Base-by-base conservation (phyloP, 2,888 invertebrate genomes). In the Meiosimyza platycephala region DNA sequence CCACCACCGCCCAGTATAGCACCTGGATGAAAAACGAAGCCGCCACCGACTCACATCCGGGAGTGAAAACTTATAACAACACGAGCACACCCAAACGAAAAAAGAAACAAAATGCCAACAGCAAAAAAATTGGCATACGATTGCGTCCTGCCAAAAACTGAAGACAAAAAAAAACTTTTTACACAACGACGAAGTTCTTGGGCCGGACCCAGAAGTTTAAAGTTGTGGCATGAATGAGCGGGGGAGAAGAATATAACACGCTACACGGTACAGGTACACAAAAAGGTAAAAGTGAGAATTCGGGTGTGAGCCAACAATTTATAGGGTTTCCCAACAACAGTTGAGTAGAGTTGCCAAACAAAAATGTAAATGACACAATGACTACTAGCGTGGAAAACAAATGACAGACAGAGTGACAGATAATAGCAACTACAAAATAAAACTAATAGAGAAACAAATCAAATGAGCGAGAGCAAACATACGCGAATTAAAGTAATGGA, bases 271-370 rank as follows among this genome's bases (percentile, higher is more conserved):
- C 40, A 40, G 9, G 40, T 40, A 40, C 40, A 40, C 40, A 40
- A 68, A 68, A 59, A 59, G 57, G 59, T 68, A 50, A 68, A 57
- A 33, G 48, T 68, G 50, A 65, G 65, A 59, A 33, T n/a, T 60
- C 62, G 54, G 50, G 71, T 71, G 66, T 66, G 54, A 60, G 70
- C 60, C 66, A 71, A 71, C 48, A 70, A 68, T 59, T 55, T 60
- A 33, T 59, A 22, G 55, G 33, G 60, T 13, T 48, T 65, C 51
- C 33, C 50, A 66, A 50, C 52, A 60, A 40, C 40, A 40, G 40
- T 40, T 9, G 40, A 40, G 9, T 9, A 9, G 40, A 40, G 60
- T 65, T 71, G 63, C 63, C 55, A 57, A 60, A 57, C 57, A 50
- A 47, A 47, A 57, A 57, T 48, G 22, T 50, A 15, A 66, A 52